A percentile compares a stretch with the other conserved stretches of the same genome.
phyloP scores from a whole-genome alignment of 2,888 invertebrate genomes.

The Allolobophora icterica region DNA sequence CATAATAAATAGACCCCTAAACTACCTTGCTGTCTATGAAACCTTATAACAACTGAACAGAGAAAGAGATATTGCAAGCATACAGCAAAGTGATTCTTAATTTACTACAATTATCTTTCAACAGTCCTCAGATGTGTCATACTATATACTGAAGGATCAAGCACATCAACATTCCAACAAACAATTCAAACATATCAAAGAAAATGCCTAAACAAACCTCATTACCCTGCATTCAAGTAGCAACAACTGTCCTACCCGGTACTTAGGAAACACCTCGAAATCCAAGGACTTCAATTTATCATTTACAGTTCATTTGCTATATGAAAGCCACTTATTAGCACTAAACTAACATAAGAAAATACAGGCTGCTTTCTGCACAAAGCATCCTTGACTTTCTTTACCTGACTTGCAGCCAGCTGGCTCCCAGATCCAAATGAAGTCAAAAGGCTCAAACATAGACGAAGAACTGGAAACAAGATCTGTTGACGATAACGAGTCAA shows the following conservation, averaged over 20 bases:
- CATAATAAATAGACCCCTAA: not conserved
- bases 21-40: not conserved
- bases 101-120: not conserved
- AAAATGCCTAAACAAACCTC: not conserved
- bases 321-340: not conserved
- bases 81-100: not conserved
- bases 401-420: slow-evolving; percentile 74
- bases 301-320: not conserved
- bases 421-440: slow-evolving; percentile 84
- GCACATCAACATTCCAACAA: not conserved
- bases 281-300: not conserved
- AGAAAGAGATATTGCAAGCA: too few species aligned
- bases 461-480: slow-evolving; percentile 80
- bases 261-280: not conserved
- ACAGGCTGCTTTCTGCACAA: not conserved
- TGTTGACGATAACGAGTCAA: slow-evolving; percentile 68
- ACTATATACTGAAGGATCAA: not conserved
- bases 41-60: not conserved
- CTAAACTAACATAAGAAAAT: not conserved
- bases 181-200: not conserved
- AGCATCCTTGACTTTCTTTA: not conserved
- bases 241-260: too few species aligned
- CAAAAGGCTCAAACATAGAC: slow-evolving; percentile 79
- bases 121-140: not conserved
- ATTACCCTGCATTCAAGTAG: not conserved